Evolutionary conservation across 2,797 vertebrate species (phyloP).

Genomic region (Scolopax rusticola): DNA sequence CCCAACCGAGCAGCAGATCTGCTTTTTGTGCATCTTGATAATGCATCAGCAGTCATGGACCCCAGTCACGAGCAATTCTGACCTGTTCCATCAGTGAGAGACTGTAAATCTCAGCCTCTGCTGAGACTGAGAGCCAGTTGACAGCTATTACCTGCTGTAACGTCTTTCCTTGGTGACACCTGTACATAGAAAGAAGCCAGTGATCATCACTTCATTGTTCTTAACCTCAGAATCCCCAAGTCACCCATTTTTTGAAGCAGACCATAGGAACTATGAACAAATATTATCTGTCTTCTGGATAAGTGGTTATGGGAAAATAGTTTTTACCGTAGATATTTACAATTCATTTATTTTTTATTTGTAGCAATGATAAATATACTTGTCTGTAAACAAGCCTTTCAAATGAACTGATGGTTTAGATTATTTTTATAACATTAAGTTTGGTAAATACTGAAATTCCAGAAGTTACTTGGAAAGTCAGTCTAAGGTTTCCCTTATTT

Average conservation of each 20-base stretch:
- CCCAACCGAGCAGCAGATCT: background rate
- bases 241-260: background rate
- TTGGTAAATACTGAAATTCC: background rate
- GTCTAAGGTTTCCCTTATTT: background rate
- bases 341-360: background rate
- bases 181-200: background rate
- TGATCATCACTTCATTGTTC: background rate
- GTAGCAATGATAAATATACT: background rate
- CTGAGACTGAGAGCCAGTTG: no score
- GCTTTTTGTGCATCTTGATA: background rate
- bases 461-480: background rate
- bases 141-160: no score
- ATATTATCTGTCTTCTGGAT: background rate
- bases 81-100: background rate
- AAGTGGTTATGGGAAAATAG: background rate
- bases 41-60: background rate
- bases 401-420: background rate
- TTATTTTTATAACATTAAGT: background rate
- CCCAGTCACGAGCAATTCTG: accelerated
- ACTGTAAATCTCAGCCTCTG: background rate
- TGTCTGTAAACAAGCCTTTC: background rate
- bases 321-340: background rate
- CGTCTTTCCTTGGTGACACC: background rate
- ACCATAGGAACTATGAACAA: background rate
- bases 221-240: background rate